Conservation (phyloP, 2,797 vertebrate species). For the Falco concolor region DNA sequence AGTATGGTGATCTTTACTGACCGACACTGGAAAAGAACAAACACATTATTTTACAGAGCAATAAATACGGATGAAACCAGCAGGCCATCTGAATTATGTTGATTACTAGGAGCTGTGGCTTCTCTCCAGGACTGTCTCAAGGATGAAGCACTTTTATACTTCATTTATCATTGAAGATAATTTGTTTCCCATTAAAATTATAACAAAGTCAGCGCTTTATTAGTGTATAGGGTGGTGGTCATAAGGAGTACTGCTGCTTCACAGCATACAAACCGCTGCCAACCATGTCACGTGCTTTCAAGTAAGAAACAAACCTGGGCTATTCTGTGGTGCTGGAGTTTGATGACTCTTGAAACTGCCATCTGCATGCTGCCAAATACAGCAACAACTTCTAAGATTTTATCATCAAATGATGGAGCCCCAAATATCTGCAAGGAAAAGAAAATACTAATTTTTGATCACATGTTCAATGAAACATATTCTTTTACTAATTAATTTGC, state of each 20-base stretch:
- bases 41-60: not conserved
- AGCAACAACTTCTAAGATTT: constrained; percentile 95
- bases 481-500: not conserved
- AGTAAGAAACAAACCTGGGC: constrained; percentile 81
- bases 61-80: not conserved
- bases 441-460: not conserved
- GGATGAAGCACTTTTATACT: not conserved
- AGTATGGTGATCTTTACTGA: constrained; percentile 98
- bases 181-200: not conserved
- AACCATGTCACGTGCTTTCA: not conserved
- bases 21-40: constrained; percentile 83
- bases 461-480: not conserved
- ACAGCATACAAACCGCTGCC: not conserved
- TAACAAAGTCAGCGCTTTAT: not conserved
- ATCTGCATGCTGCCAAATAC: constrained; percentile 98
- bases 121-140: not conserved
- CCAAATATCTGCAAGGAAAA: constrained; percentile 87
- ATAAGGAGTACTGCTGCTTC: not conserved
- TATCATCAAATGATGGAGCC: constrained; percentile 96
- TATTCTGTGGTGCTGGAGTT: constrained; percentile 95
- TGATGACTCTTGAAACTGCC: constrained; percentile 97
- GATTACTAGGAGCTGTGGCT: not conserved
- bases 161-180: not conserved
- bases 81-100: not conserved
- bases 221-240: not conserved